Evolutionary conservation across 2,888 invertebrate species (phyloP), one percentile per base, ranked within the genome.

Genomic region (Baccha elongata): DNA sequence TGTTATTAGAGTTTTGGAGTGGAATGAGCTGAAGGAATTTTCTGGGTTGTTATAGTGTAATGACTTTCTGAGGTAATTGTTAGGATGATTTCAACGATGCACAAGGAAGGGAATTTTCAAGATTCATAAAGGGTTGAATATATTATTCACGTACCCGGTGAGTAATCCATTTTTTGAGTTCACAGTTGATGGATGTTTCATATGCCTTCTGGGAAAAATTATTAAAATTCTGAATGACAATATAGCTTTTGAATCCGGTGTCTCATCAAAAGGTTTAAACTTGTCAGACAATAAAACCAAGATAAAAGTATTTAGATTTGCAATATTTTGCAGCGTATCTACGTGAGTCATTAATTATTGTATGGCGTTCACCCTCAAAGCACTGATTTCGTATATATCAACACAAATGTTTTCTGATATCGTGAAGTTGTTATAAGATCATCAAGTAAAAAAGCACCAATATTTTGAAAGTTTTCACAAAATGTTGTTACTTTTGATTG

Each of bases 21-120:
- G 15, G 32, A 52, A 44, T 48, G 29, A 35, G n/a, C 52, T 68
- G 55, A 44, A 40, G 32, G 69, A 69, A 19, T 53, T 62, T 53
- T 68, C 69, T 76, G 48, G 48, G 44, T 37, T 29, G 32, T 64
- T 53, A 11, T 40, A 11, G 29, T 32, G 48, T 52, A 26, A 52
- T 52, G 23, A 29, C 19, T 44, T 29, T 44, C 44, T 60, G 60
- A 29, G 60, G 44, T 44, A 19, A n/a, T 60, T 44, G n/a, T 44
- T 7, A 19, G 29, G 60, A 44, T 29, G 26, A 32, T 29, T 44
- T 60, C 29, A 44, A 60, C 60, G 37, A 60, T 19, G 19, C 29
- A 13, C 29, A 7, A n/a, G 29, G 17, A 2, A n/a, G n/a, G 19
- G 4, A 26, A 42, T 19, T 42, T 26, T 10, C 3, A 13, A n/a